Conservation (phyloP, 2,888 invertebrate genomes). For the Rhagonycha fulva region DNA sequence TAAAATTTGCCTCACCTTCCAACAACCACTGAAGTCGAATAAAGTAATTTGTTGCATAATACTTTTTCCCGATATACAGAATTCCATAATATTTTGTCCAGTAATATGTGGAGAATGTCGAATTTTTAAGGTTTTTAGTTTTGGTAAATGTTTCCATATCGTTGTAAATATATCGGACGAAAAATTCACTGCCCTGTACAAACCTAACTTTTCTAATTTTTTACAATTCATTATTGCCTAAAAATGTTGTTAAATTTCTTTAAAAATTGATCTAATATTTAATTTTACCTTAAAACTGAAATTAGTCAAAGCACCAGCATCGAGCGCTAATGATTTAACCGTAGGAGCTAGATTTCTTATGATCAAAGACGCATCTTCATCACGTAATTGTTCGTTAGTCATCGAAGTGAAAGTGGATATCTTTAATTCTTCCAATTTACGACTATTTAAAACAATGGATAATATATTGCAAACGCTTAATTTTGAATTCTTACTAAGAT, state of each 20-base stretch:
- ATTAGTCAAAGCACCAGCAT: slow-evolving; percentile 35
- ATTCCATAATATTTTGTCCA: slow-evolving; percentile 26
- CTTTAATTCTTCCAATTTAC: slow-evolving; percentile 37
- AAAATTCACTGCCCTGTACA: slow-evolving; percentile 39
- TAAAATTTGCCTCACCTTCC: slow-evolving; percentile 35
- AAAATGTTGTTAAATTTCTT: slow-evolving; percentile 5
- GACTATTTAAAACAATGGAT: slow-evolving; percentile 38
- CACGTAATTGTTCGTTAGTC: slow-evolving; percentile 31
- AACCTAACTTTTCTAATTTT: slow-evolving; percentile 33
- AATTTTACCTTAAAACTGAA: slow-evolving; percentile 35
- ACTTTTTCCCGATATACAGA: slow-evolving; percentile 30
- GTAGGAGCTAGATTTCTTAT: slow-evolving; percentile 32
- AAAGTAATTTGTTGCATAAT: slow-evolving; percentile 32
- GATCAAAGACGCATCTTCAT: slow-evolving; percentile 39
- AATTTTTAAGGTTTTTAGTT: slow-evolving; percentile 37
- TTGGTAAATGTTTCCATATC: slow-evolving; percentile 34
- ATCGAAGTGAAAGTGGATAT: slow-evolving; percentile 33
- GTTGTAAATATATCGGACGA: slow-evolving; percentile 33
- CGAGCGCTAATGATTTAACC: slow-evolving; percentile 37
- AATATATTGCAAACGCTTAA: slow-evolving; percentile 35
- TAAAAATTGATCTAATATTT: background rate
- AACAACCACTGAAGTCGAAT: slow-evolving; percentile 40
- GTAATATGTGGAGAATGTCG: slow-evolving; percentile 37
- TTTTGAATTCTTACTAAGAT: slow-evolving; percentile 34
- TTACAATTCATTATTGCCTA: slow-evolving; percentile 37